Conservation (phyloP, 2,113 vertebrate genomes). For the Proteles cristata region DNA sequence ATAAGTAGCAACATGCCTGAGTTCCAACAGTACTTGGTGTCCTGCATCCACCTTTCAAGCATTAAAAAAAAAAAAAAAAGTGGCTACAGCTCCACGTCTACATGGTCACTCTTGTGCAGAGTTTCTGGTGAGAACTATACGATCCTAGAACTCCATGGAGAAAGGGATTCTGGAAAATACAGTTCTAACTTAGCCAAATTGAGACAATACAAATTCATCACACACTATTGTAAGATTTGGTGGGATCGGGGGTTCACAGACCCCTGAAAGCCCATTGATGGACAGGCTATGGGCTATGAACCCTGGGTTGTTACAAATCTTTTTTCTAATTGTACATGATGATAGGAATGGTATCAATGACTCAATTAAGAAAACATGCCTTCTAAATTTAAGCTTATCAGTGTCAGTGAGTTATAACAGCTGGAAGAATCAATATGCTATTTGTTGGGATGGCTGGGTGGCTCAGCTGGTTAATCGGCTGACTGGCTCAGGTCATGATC, state of each 20-base stretch:
- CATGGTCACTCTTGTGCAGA: neutral
- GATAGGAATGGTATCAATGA: neutral
- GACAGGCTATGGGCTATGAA: neutral
- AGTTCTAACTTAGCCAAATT: neutral
- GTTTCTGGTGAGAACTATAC: neutral
- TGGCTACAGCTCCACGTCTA: too few species aligned
- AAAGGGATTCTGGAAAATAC: neutral
- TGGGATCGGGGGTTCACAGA: neutral
- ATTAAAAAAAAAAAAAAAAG: neutral
- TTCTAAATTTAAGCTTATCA: conserved; percentile 16
- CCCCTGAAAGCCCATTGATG: fast-evolving
- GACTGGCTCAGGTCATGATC: too few species aligned
- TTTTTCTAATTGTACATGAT: neutral
- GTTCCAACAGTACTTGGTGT: neutral
- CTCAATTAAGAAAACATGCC: neutral
- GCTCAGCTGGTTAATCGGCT: too few species aligned
- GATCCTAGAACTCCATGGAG: neutral
- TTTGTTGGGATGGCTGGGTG: neutral
- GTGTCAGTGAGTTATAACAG: neutral
- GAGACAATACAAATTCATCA: neutral
- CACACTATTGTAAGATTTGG: neutral
- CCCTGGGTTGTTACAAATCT: neutral
- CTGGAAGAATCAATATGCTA: neutral
- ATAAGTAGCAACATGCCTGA: neutral
- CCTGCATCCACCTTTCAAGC: neutral